Conservation (phyloP, 1,140 invertebrate species). For the Cataglyphis hispanica region DNA sequence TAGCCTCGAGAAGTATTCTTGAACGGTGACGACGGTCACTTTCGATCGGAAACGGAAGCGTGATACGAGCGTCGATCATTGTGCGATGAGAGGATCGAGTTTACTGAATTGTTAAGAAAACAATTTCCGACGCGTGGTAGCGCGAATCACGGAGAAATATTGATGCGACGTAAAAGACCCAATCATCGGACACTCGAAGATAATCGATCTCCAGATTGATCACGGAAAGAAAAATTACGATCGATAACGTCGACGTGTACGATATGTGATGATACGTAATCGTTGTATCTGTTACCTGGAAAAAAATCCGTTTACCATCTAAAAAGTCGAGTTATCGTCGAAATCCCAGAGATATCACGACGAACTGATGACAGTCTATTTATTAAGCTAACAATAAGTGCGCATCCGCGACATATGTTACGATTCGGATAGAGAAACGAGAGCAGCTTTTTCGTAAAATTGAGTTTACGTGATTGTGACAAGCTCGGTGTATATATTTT, state of each 20-base stretch:
- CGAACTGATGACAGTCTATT: conserved; percentile 1
- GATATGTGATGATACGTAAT: neutral
- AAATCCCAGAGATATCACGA: neutral
- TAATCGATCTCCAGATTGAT: neutral
- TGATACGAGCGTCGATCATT: neutral
- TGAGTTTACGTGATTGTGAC: neutral
- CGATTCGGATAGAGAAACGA: neutral
- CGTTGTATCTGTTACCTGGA: neutral
- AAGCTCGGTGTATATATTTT: too few relatives aligned
- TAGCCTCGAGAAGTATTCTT: neutral
- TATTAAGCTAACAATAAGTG: neutral
- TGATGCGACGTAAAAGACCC: neutral
- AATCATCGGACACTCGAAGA: conserved; percentile 17
- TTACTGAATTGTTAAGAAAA: conserved; percentile 14
- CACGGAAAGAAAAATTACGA: neutral
- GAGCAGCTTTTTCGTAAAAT: neutral
- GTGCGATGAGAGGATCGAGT: neutral
- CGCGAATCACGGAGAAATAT: neutral
- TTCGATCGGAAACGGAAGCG: neutral
- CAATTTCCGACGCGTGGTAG: neutral
- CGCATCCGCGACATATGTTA: neutral
- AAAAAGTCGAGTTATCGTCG: neutral
- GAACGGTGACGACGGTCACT: neutral
- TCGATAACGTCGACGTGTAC: conserved; percentile 19
- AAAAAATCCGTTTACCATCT: neutral